Conservation (phyloP, 23 tunicate genomes). For the Pegea sp. region DNA sequence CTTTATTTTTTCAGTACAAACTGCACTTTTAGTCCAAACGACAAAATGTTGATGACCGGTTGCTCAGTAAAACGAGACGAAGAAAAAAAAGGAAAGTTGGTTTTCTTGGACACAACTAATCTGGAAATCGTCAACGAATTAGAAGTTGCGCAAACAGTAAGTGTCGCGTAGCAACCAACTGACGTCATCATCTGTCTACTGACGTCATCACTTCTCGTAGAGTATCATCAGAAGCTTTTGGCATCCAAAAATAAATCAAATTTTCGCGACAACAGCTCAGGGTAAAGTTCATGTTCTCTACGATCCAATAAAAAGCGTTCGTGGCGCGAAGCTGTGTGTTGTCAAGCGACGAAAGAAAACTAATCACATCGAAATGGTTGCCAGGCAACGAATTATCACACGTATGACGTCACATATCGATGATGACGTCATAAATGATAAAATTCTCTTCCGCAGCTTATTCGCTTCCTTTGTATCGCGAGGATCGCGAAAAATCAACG, state of each 20-base stretch:
- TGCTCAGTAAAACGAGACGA: conserved; percentile 43
- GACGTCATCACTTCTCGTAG: conserved; percentile 2
- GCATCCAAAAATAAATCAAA: conserved; percentile 92
- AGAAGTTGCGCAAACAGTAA: conserved; percentile 25
- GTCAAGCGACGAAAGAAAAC: conserved; percentile 58
- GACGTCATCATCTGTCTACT: background rate
- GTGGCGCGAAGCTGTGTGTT: conserved; percentile 89
- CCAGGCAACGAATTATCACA: conserved; percentile 65
- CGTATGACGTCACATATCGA: too few species aligned
- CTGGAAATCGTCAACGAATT: conserved; percentile 66
- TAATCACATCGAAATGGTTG: conserved; percentile 69
- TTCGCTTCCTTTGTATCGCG: conserved; percentile 77
- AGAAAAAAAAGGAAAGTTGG: conserved; percentile 47
- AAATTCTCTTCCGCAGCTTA: conserved; percentile 27
- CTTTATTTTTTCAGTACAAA: conserved; percentile 29
- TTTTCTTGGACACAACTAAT: conserved; percentile 51
- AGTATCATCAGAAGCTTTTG: conserved; percentile 61
- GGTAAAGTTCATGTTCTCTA: conserved; percentile 65
- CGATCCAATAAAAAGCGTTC: conserved; percentile 41
- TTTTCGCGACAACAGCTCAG: conserved; percentile 53
- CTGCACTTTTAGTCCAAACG: conserved; percentile 75
- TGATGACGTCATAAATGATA: too few species aligned
- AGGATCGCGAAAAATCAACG: conserved; percentile 74
- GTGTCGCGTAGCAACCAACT: background rate
- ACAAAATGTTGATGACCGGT: conserved; percentile 58